phyloP scores from a whole-genome alignment of 2,797 vertebrate species.

The Rhynchotus rufescens region DNA sequence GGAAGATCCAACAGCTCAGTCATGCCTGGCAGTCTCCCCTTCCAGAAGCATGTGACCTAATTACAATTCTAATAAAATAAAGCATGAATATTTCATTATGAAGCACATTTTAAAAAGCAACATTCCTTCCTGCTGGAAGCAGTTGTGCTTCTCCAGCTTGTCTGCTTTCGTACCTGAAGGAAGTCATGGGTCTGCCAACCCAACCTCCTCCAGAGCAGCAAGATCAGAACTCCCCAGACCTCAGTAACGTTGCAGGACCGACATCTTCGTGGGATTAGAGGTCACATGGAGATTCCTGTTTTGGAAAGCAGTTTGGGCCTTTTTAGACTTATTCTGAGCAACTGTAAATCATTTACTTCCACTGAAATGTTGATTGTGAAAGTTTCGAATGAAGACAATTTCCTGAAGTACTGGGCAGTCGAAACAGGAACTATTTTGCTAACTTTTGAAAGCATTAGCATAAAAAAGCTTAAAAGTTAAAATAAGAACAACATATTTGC shows the following conservation, averaged over 20 bases:
- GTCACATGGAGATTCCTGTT: background rate
- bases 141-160: background rate
- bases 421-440: background rate
- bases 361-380: background rate
- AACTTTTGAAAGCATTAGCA: background rate
- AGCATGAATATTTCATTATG: constrained; percentile 16
- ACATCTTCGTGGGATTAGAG: background rate
- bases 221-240: background rate
- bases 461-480: background rate
- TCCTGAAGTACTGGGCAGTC: background rate
- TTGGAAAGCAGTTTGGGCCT: background rate
- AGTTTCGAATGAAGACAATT: background rate
- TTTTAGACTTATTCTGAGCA: background rate
- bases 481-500: background rate
- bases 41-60: constrained; percentile 18
- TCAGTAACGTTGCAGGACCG: background rate
- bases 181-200: background rate
- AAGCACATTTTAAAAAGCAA: background rate
- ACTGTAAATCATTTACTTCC: background rate
- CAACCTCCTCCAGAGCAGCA: background rate
- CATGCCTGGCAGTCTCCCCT: background rate
- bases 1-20: constrained; percentile 30
- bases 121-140: background rate
- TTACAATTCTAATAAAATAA: constrained; percentile 21
- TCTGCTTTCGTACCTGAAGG: background rate